Conservation (phyloP, 2,113 vertebrate species). For the Aldabrachelys gigantea region DNA sequence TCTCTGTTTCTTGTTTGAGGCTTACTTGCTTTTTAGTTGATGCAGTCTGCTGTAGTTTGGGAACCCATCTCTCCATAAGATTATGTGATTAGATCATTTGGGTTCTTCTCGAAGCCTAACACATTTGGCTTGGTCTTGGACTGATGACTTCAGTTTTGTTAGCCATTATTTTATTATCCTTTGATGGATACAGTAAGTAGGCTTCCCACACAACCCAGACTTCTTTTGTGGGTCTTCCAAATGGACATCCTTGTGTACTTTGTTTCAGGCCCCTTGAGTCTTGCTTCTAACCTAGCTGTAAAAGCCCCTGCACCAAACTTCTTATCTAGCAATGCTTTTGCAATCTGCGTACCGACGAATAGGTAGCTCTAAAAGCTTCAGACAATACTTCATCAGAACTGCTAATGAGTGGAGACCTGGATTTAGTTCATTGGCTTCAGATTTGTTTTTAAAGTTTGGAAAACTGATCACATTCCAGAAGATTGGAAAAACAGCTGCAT, state of each 20-base stretch:
- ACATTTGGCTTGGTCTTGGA: background rate
- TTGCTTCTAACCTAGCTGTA: background rate
- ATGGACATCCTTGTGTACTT: background rate
- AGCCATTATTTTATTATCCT: background rate
- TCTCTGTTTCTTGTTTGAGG: conserved; percentile 32
- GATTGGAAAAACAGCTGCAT: background rate
- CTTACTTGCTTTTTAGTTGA: conserved; percentile 26
- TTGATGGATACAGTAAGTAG: fast-evolving
- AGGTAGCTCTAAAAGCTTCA: background rate
- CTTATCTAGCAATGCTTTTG: background rate
- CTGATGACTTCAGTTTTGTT: background rate
- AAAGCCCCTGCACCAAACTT: background rate
- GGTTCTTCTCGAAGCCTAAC: background rate
- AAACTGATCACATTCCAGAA: background rate
- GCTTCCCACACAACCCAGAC: background rate
- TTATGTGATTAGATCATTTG: background rate
- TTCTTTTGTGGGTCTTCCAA: background rate
- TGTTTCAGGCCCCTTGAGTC: conserved; percentile 3
- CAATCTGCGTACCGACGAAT: background rate
- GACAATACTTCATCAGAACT: background rate
- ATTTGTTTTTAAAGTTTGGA: background rate
- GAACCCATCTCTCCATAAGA: conserved; percentile 38
- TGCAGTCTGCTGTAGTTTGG: conserved; percentile 15
- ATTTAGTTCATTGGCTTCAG: background rate
- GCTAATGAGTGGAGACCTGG: background rate